Percentiles rank a stretch among this genome's conserved stretches.
Conservation (phyloP, 2,113 vertebrate genomes). For the Propithecus coquereli region DNA sequence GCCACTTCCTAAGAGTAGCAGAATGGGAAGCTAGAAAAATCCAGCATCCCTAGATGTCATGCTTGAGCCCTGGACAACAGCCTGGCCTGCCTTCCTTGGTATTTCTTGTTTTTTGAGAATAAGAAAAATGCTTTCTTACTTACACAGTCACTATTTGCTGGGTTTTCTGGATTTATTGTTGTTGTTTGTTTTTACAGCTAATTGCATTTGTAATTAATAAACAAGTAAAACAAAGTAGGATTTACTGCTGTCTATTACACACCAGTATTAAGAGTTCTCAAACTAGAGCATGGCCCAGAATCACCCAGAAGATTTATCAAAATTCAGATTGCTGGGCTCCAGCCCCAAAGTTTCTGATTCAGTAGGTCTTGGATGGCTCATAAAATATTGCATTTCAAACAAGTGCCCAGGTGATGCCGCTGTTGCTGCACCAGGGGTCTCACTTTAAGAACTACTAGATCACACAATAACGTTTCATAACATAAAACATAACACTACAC, state of each 20-base stretch:
- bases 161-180: background rate
- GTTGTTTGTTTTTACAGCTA: background rate
- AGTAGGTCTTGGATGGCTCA: background rate
- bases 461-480: background rate
- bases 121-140: conserved; percentile 43
- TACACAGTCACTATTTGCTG: background rate
- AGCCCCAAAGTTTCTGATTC: background rate
- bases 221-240: background rate
- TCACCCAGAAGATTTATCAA: background rate
- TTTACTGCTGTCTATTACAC: background rate
- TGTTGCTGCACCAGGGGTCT: background rate
- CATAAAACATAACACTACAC: background rate
- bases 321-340: background rate
- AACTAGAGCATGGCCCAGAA: background rate
- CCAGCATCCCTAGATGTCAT: background rate
- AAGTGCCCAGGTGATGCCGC: background rate
- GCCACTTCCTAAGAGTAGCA: background rate
- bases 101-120: conserved; percentile 15
- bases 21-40: background rate
- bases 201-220: conserved; percentile 18
- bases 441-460: background rate
- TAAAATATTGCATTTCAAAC: conserved; percentile 22
- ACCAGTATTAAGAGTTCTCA: background rate
- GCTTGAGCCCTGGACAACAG: background rate
- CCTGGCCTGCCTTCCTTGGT: background rate